Evolutionary conservation across 53 echinoderm and acorn worm species (phyloP), one percentile per base, ranked within the genome.

Genomic region (Antedon mediterranea): DNA sequence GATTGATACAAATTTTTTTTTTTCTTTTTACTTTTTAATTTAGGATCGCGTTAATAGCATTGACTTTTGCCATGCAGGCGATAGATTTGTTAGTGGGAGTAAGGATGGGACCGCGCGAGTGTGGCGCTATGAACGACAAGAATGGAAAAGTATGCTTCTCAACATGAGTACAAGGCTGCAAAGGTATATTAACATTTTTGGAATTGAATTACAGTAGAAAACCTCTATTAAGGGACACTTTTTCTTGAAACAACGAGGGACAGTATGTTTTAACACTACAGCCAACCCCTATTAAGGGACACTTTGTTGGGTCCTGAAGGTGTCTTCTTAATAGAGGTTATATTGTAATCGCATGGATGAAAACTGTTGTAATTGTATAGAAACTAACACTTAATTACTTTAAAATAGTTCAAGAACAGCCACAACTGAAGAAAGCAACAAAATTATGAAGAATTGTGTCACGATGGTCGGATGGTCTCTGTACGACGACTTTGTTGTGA

Each of bases 11-110:
- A n/a, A n/a, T n/a, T n/a, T n/a, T n/a, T n/a, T 26, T 71, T 42
- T 29, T n/a, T 32, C 14, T 43, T 80, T 80, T 13, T 3, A 26
- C 28, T 82, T 26, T 32, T 28, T 43, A 57, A 44, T 29, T 29
- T 70, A 97, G 97, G 97, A 97, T 81, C 97, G 97, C n/a, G 97
- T 97, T 72, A 97, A 94, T 79, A 97, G 97, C 80, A 97, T 97
- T 32, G 91, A 86, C 71, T 97, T 97, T 77, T 89, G 97, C 41
- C 91, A 91, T 44, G 79, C 84, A 32, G 87, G 88, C 14, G 79
- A 81, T 32, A 76, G 82, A 18, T 89, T 89, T 79, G 86, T 97
- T 72, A 97, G 89, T 42, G 97, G 97, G 15, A 89, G 91, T 43
- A 97, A 91, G 43, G 97, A 97, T 78, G 97, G 97, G 32, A 92